Percentiles rank a stretch among this genome's conserved stretches.
phyloP scores from a whole-genome alignment of 2,113 vertebrate genomes.

The Xiphophorus couchianus region DNA sequence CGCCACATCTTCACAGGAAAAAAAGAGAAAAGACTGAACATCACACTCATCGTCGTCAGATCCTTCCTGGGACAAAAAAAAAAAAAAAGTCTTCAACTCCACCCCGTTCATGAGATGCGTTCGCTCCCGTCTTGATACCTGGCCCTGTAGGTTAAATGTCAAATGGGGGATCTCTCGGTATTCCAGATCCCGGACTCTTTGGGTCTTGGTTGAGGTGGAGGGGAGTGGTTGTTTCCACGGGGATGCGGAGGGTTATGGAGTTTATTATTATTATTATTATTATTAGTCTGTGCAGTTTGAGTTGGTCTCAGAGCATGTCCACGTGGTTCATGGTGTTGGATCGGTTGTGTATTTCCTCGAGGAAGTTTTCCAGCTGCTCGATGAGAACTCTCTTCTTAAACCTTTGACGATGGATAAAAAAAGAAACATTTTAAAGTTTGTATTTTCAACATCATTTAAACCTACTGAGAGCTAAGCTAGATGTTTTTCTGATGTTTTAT shows the following conservation, averaged over 20 bases:
- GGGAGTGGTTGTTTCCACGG: too few relatives aligned
- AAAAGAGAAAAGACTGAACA: too few relatives aligned
- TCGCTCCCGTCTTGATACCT: neutral
- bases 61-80: neutral
- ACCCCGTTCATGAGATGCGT: neutral
- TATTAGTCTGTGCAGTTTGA: conserved; percentile 23
- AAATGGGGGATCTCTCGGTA: conserved; percentile 13
- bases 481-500: neutral
- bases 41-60: neutral
- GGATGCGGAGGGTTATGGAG: conserved; percentile 8
- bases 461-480: too few relatives aligned
- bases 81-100: neutral
- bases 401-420: conserved; percentile 70
- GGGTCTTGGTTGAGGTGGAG: neutral
- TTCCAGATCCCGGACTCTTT: conserved; percentile 22
- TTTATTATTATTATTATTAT: neutral
- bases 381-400: conserved; percentile 98
- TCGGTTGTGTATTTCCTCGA: conserved; percentile 93
- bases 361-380: conserved; percentile 93
- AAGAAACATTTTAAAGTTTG: neutral
- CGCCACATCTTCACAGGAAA: neutral
- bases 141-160: neutral
- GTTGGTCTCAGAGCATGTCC: conserved; percentile 71
- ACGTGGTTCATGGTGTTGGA: conserved; percentile 91
- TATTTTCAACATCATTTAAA: neutral